Percentiles rank a stretch among this genome's conserved stretches.
These are phyloP conservation scores for Maniola jurtina DNA, from an alignment of 1,140 invertebrate species.

Conservation along the genomic window DNA sequence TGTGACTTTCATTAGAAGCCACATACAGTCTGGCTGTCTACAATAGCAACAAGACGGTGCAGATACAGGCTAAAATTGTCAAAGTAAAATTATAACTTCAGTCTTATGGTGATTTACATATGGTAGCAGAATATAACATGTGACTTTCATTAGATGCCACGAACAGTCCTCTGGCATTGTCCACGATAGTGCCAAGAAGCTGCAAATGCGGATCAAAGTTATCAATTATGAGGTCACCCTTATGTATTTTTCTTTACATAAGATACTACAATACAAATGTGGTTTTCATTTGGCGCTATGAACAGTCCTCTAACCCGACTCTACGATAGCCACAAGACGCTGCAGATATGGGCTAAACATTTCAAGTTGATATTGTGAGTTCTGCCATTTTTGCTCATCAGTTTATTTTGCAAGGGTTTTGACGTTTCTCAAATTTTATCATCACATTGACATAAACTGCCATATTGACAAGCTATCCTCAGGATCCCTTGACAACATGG, in stretches of 20 bases:
- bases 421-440: no score
- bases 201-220: slow-evolving; percentile 89
- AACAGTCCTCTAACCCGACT: slow-evolving; percentile 84
- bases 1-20: slow-evolving; percentile 90
- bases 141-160: slow-evolving; percentile 82
- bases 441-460: no score
- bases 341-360: slow-evolving; percentile 89
- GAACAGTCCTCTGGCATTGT: slow-evolving; percentile 79
- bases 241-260: slow-evolving; percentile 22
- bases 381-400: no score
- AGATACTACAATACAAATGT: slow-evolving; percentile 97
- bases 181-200: slow-evolving; percentile 96
- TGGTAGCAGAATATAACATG: slow-evolving; percentile 98
- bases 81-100: no score
- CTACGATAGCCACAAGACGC: slow-evolving; percentile 96
- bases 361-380: slow-evolving; percentile 75
- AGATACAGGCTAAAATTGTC: slow-evolving; percentile 87
- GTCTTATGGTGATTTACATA: no score
- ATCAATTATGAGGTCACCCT: no score
- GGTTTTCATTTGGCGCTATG: slow-evolving; percentile 82
- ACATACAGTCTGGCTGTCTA: slow-evolving; percentile 85
- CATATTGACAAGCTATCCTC: no score
- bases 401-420: no score
- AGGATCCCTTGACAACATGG: no score
- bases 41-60: slow-evolving; percentile 95